phyloP scores from a whole-genome alignment of 2,797 vertebrate species.

The Scomberomorus guttatus region DNA sequence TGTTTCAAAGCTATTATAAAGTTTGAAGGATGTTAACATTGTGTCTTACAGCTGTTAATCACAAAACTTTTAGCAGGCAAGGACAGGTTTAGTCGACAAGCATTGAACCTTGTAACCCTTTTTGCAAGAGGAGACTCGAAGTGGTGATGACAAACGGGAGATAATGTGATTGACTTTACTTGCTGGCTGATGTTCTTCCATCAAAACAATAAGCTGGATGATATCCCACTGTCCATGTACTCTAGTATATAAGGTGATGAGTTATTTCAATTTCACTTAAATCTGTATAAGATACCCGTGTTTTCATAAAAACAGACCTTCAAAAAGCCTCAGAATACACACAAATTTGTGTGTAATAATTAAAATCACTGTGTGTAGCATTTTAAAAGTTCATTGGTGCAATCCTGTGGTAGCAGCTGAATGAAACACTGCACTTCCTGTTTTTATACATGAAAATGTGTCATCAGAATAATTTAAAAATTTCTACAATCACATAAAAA shows the following conservation, averaged over 20 bases:
- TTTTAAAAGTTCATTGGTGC: too few species aligned
- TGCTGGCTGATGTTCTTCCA: not conserved
- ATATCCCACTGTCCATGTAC: not conserved
- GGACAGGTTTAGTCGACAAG: not conserved
- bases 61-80: not conserved
- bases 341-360: too few species aligned
- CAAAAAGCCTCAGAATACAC: too few species aligned
- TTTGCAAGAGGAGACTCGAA: not conserved
- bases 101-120: not conserved
- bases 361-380: too few species aligned
- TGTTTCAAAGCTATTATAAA: not conserved
- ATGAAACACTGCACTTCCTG: too few species aligned
- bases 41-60: not conserved
- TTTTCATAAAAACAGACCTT: not conserved
- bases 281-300: not conserved
- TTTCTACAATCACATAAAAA: too few species aligned
- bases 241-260: not conserved
- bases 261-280: not conserved
- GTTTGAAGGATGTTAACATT: conserved; percentile 5
- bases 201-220: not conserved
- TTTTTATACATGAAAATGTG: too few species aligned
- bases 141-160: not conserved
- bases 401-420: too few species aligned
- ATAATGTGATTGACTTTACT: not conserved
- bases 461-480: too few species aligned